Evolutionary conservation across 2,888 invertebrate species (phyloP), one percentile per base, ranked within the genome.

Genomic region (Crossocerus cetratus): DNA sequence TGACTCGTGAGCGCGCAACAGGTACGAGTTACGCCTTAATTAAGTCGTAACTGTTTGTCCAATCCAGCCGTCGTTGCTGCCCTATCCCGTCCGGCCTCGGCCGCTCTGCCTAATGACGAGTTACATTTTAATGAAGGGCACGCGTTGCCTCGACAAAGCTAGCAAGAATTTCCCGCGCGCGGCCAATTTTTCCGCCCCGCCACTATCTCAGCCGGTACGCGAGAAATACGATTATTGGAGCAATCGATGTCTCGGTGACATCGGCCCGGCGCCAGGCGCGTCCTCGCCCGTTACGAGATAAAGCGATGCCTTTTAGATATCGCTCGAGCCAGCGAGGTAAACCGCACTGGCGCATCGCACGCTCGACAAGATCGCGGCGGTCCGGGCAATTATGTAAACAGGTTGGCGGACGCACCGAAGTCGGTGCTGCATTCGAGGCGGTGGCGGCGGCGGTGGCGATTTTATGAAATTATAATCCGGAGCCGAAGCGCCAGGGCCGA

Each of bases 391-490:
- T 64, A 64, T 64, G 68, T 42, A 58, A 69, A 69, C 49, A 32
- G 14, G 49, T 32, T 20, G 63, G 55, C 64, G 56, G 62, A 23
- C 22, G 55, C 13, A 23, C 14, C 16, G 56, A 56, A 21, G 18
- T 43, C 18, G 23, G 20, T 32, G 23, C 13, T 45, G 58, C n/a
- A n/a, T 57, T 61, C 22, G 42, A 32, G 32, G 11, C 32, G 32
- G 8, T 11, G 11, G 32, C 8, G 8, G 32, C 32, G 32, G 23
- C 23, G 23, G 23, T 8, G 1, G 20, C 16, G 49, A 21, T 32
- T 42, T 72, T 64, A 74, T 72, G 67, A 68, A 74, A 74, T 74
- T 74, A 74, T 71, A 67, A 74, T 71, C 61, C 45, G 57, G 49
- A 59, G 45, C 55, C 44, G 59, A 42, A 23, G 54, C 49, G 58